Base-by-base conservation (phyloP, 2,113 vertebrate species). In the Burhinus bistriatus region DNA sequence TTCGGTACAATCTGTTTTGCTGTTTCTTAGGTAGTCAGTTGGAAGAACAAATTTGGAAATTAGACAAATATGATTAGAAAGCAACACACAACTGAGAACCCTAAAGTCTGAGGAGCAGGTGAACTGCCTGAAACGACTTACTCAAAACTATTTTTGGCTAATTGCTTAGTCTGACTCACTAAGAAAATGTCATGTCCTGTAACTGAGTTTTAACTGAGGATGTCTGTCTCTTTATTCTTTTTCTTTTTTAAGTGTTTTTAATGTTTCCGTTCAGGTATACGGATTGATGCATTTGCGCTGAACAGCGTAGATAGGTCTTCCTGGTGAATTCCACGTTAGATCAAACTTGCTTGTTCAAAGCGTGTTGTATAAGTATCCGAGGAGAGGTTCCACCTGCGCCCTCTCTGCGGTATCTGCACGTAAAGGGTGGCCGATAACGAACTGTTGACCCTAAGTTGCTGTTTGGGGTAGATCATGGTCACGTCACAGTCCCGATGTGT, bases 1-100 rank as follows among this genome's bases (percentile, higher is more conserved):
- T 88, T 83, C 0, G 0, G 49, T 85, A 30, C 83, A 80, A 45
- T 95, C 54, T 66, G 25, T 81, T 94, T 83, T 79, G 85, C 87
- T 87, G 38, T 88, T 93, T 92, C 85, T 82, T 84, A 73, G 83
- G 90, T 92, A 69, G 79, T 93, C 61, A 71, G 40, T 64, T 95
- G 83, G 77, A 94, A 96, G 96, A 94, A 80, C 40, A 77, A 54
- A 79, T 75, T 62, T 81, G 83, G 83, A 90, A 94, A 87, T 95
- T 81, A 88, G 47, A 68, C 87, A 96, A 59, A 86, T 87, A 49
- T 32, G 78, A 78, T 95, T 85, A 75, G 61, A 62, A 90, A 94
- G 95, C 70, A 51, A 51, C 44, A 73, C 45, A 73, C 68, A 94
- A 47, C 59, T 59, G 85, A 55, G 79, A 73, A 95, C 58, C 27